phyloP scores from a whole-genome alignment of 1,140 invertebrate genomes.

The Platyscapa corneri region DNA sequence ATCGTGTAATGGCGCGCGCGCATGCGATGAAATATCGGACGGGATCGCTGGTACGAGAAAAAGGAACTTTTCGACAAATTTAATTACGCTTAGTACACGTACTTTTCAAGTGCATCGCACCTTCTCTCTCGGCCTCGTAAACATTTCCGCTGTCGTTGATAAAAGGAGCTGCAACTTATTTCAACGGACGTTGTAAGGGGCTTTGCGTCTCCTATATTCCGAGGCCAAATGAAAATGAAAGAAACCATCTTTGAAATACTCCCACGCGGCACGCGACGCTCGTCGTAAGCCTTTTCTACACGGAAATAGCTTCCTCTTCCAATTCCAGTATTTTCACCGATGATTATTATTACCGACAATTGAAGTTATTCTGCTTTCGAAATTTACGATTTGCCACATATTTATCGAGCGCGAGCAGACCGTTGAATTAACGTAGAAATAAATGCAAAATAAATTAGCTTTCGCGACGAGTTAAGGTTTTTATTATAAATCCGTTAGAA shows the following conservation, averaged over 20 bases:
- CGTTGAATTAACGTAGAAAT: too few relatives aligned
- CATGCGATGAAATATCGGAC: slow-evolving; percentile 40
- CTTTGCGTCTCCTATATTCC: neutral
- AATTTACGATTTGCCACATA: too few relatives aligned
- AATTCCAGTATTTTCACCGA: neutral
- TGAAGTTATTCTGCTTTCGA: too few relatives aligned
- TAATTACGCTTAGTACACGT: slow-evolving; percentile 41
- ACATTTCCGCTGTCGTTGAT: slow-evolving; percentile 16
- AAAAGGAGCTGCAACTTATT: slow-evolving; percentile 18
- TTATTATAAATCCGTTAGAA: too few relatives aligned
- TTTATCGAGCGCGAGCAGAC: too few relatives aligned
- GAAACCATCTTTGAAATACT: neutral
- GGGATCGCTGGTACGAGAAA: slow-evolving; percentile 26
- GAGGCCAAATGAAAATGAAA: slow-evolving; percentile 10
- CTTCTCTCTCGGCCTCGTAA: slow-evolving; percentile 40
- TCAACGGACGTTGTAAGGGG: neutral
- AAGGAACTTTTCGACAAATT: slow-evolving; percentile 37
- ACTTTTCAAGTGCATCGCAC: slow-evolving; percentile 22
- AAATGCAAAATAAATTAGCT: too few relatives aligned
- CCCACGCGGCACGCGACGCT: neutral
- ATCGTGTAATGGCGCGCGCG: neutral
- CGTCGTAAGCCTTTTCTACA: neutral
- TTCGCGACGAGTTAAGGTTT: too few relatives aligned
- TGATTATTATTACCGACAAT: too few relatives aligned
- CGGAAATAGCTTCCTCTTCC: neutral